These are phyloP conservation scores for Akabosia matsudoensis DNA, from an alignment of 1,140 invertebrate genomes.

Conservation along the genomic window DNA sequence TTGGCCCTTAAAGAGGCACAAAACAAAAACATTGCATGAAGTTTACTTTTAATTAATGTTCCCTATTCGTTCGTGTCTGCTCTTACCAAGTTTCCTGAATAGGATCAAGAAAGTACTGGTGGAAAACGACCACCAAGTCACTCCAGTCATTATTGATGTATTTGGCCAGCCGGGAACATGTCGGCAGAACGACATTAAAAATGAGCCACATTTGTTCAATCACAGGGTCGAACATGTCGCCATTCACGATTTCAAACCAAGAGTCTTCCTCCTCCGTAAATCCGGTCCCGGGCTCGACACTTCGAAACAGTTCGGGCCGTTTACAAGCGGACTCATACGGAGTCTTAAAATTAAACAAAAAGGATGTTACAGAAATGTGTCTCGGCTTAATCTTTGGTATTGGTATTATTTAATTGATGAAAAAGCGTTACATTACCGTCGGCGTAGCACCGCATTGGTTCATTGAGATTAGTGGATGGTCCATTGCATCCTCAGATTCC, in stretches of 20 bases:
- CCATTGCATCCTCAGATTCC: no score
- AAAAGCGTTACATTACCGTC: no score
- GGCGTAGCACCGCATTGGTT: no score
- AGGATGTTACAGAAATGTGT: no score
- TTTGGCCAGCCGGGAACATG: neutral
- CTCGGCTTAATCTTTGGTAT: no score
- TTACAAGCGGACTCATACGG: neutral
- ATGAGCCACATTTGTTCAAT: constrained; percentile 10
- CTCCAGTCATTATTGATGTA: constrained; percentile 6
- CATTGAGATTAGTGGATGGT: no score
- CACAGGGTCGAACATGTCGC: neutral
- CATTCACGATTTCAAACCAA: constrained; percentile 1
- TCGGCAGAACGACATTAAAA: neutral
- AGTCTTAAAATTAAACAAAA: neutral
- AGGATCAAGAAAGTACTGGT: neutral
- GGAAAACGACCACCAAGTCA: neutral
- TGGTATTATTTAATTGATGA: no score
- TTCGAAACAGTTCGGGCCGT: neutral
- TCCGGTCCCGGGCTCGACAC: neutral
- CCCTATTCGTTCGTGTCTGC: no score
- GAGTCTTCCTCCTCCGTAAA: neutral
- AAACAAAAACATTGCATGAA: no score
- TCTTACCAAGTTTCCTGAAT: neutral
- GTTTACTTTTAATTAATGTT: no score
- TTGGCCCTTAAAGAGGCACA: neutral